Base-by-base conservation (phyloP, 2,888 invertebrate genomes). In the Psococerastis gibbosa region DNA sequence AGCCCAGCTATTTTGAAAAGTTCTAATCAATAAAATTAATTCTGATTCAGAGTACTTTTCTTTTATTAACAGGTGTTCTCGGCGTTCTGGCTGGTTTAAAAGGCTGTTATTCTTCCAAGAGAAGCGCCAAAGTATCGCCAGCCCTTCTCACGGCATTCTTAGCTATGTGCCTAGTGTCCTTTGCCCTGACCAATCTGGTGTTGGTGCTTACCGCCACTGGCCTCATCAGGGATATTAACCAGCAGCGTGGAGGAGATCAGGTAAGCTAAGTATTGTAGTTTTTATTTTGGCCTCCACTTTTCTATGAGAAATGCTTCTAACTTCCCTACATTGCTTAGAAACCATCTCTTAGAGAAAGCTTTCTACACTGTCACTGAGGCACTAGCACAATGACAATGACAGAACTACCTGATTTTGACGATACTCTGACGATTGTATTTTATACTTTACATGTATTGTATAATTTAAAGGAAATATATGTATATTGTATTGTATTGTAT, bases 201-300 rank as follows among this genome's bases (percentile, higher is more conserved):
- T 51, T 59, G 32, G 55, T 59, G 8, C 53, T 60, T 41, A 55
- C 59, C 4, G 53, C 57, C 31, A 58, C 56, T 20, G 59, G 59
- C 8, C 49, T 59, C 15, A 51, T 58, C 34, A 49, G 57, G 33
- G 59, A 59, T 45, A 53, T 54, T 2, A 53, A 53, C 17, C 48
- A 51, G 34, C 51, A 51, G 8, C 35, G 43, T 41, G 45, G 35
- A 46, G 45, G 13, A 50, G 48, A 51, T 35, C 48, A 52, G 43
- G 53, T 53, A 35, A 51, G 50, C 44, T 16, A 31, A 31, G 31
- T 31, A 11, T 9, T 31, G 9, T 9, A 11, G n/a, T n/a, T 11
- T n/a, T 27, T 31, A 27, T 41, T 41, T 9, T 32, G 16, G 5
- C 22, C 13, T 5, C 33, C 6, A 32, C n/a, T 15, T 42, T 1